Percentiles rank a stretch among this genome's conserved stretches.
phyloP scores from a whole-genome alignment of 2,797 vertebrate genomes.

The Ispidina lecontei region DNA sequence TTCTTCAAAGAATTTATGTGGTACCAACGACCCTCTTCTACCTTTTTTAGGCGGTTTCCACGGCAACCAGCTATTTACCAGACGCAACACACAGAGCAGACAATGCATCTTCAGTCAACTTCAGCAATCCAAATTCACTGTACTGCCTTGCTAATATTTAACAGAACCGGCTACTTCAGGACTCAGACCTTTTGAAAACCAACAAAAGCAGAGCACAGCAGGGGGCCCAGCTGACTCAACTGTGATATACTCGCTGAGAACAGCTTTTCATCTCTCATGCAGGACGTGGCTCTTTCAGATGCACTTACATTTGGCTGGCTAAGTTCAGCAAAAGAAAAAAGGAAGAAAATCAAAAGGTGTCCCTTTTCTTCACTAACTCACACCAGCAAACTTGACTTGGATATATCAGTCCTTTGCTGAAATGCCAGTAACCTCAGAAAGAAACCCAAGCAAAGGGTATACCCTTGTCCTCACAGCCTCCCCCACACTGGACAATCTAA shows the following conservation, averaged over 20 bases:
- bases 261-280: neutral
- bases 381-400: neutral
- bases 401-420: neutral
- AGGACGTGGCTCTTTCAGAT: neutral
- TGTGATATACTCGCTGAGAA: neutral
- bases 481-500: neutral
- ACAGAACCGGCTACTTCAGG: conserved; percentile 28
- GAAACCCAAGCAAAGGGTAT: neutral
- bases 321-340: neutral
- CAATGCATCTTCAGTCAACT: conserved; percentile 52
- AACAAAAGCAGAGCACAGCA: conserved; percentile 9
- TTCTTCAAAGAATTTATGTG: conserved; percentile 65
- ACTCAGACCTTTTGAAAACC: neutral
- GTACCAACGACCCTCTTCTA: conserved; percentile 63
- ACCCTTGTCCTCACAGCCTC: neutral
- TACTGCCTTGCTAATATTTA: conserved; percentile 43
- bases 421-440: neutral
- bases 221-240: conserved; percentile 21
- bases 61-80: conserved; percentile 71
- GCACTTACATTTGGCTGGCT: neutral
- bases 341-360: neutral
- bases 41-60: conserved; percentile 59
- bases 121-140: conserved; percentile 17
- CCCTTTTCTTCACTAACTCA: neutral
- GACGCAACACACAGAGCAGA: conserved; percentile 50